Percentiles rank a stretch among this genome's conserved stretches.
These are phyloP conservation scores for Lasioglossum albipes DNA, from an alignment of 1,140 invertebrate genomes.

Conservation along the genomic window DNA sequence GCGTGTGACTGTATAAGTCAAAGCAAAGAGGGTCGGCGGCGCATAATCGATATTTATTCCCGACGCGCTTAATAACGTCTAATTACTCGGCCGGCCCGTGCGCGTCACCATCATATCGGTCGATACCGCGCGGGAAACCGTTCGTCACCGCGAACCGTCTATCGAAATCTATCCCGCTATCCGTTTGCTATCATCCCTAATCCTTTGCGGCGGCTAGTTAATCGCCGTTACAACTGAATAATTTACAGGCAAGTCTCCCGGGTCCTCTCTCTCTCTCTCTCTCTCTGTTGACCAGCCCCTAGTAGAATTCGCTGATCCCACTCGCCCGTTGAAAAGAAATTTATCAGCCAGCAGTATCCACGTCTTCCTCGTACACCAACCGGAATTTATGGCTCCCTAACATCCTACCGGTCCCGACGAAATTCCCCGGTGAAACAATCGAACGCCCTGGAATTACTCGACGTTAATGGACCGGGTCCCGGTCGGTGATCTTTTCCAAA, in stretches of 20 bases:
- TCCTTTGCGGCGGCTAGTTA: not conserved
- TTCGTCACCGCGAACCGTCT: not conserved
- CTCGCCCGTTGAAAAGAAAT: not conserved
- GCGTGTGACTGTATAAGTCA: slow-evolving; percentile 53
- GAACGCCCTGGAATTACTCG: slow-evolving; percentile 46
- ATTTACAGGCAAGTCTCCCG: slow-evolving; percentile 1
- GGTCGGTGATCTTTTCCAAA: not conserved
- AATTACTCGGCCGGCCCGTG: slow-evolving; percentile 48
- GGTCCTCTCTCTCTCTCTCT: not conserved
- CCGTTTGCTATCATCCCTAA: not conserved
- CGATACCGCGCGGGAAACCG: slow-evolving; percentile 22
- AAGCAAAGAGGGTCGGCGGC: slow-evolving; percentile 35
- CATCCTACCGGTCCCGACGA: slow-evolving; percentile 21
- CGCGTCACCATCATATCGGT: slow-evolving; percentile 36
- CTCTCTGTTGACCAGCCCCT: too few species aligned
- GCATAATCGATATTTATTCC: slow-evolving; percentile 65
- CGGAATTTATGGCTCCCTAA: slow-evolving; percentile 38
- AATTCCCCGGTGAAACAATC: slow-evolving; percentile 53
- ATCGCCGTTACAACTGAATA: not conserved
- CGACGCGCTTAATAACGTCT: slow-evolving; percentile 57
- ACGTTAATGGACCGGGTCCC: slow-evolving; percentile 44
- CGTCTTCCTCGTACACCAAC: not conserved
- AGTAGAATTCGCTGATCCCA: not conserved
- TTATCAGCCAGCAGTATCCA: not conserved
- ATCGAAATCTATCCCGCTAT: not conserved